Evolutionary conservation across 35 echinoderm and acorn worm genomes (phyloP).

Genomic region (Diadema setosum): DNA sequence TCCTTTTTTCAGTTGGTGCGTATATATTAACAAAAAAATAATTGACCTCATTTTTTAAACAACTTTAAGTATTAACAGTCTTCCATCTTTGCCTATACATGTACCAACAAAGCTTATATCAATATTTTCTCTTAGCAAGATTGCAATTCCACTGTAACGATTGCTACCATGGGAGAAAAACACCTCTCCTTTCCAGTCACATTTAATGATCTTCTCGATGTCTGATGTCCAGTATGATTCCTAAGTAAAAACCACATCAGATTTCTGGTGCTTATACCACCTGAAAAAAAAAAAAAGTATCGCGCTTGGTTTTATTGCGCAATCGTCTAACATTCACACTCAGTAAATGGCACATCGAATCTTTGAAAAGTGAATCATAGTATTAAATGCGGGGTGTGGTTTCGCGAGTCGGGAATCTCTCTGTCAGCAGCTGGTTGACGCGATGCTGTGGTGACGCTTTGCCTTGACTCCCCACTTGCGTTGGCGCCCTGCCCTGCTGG

Average conservation of each 20-base stretch:
- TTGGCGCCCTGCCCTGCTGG: too few relatives aligned
- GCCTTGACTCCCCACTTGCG: too few relatives aligned
- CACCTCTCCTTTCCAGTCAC: not conserved
- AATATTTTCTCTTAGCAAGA: not conserved
- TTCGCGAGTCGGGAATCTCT: not conserved
- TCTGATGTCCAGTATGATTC: not conserved
- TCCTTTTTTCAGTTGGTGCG: not conserved
- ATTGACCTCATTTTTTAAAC: not conserved
- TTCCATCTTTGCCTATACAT: not conserved
- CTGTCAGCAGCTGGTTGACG: not conserved
- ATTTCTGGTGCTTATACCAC: not conserved
- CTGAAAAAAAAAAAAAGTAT: not conserved
- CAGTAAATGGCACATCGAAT: not conserved
- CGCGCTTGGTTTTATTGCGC: not conserved
- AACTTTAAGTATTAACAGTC: not conserved
- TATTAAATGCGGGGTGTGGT: not conserved
- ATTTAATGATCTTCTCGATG: not conserved
- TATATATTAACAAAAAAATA: not conserved
- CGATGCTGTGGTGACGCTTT: not conserved
- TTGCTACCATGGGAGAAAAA: not conserved
- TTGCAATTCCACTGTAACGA: not conserved
- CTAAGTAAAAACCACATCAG: not conserved
- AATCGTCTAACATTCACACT: not conserved
- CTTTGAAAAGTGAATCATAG: not conserved
- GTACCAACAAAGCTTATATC: not conserved